phyloP scores from a whole-genome alignment of 2,113 vertebrate species.

The Mesocricetus auratus region DNA sequence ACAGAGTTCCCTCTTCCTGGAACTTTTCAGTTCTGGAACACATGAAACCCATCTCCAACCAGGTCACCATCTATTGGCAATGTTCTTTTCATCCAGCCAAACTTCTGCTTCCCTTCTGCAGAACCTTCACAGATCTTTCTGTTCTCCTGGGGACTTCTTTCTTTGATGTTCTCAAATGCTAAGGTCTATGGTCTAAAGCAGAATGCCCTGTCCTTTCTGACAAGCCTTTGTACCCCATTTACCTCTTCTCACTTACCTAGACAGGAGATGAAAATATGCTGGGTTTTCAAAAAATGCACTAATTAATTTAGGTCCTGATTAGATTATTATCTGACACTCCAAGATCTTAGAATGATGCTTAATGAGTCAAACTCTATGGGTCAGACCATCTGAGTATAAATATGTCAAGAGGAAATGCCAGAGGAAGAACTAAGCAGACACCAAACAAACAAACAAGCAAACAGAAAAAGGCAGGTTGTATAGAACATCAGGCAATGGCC shows the following conservation, averaged over 20 bases:
- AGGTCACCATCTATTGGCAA: background rate
- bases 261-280: background rate
- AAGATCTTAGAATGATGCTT: background rate
- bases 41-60: background rate
- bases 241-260: background rate
- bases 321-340: background rate
- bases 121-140: background rate
- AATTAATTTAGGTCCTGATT: background rate
- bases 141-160: background rate
- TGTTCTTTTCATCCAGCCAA: background rate
- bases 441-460: background rate
- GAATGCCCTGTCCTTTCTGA: constrained; percentile 30
- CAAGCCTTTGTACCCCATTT: background rate
- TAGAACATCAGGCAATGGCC: background rate
- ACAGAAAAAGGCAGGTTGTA: background rate
- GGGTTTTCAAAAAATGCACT: background rate
- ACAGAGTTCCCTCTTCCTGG: background rate
- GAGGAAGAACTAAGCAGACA: constrained; percentile 1
- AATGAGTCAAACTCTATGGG: background rate
- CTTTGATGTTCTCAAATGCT: constrained; percentile 64
- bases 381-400: background rate
- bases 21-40: background rate
- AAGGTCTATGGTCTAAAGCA: background rate
- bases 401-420: background rate
- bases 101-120: constrained; percentile 13